A percentile compares a stretch with the other conserved stretches of the same genome.
These are phyloP conservation scores for Lepus americanus DNA, from an alignment of 2,113 vertebrate genomes.

Conservation along the genomic window DNA sequence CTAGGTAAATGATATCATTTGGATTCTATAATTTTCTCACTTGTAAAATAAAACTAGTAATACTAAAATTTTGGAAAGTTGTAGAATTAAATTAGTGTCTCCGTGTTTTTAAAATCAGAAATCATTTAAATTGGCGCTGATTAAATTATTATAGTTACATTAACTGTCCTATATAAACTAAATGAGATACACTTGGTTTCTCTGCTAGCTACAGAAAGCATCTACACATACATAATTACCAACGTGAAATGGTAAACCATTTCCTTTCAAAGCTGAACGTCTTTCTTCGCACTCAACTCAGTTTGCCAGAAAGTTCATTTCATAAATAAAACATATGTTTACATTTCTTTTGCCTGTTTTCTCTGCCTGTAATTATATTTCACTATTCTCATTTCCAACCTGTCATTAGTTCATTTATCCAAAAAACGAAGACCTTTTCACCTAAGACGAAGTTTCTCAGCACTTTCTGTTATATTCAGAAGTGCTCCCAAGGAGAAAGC, in stretches of 20 bases:
- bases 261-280: constrained; percentile 17
- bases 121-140: not conserved
- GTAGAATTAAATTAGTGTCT: not conserved
- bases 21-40: not conserved
- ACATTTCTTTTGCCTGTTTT: not conserved
- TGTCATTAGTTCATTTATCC: not conserved
- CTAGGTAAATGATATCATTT: not conserved
- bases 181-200: not conserved
- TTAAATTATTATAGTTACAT: not conserved
- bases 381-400: not conserved
- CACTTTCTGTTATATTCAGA: not conserved
- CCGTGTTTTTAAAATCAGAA: not conserved
- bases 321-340: not conserved
- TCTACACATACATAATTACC: not conserved
- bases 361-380: not conserved
- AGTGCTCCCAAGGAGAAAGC: not conserved
- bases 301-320: not conserved
- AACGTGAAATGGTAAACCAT: not conserved
- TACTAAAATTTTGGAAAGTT: not conserved
- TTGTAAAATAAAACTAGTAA: not conserved
- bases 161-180: not conserved
- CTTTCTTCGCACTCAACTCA: not conserved
- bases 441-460: not conserved
- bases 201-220: not conserved
- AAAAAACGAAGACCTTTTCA: not conserved